phyloP scores from a whole-genome alignment of 1,140 invertebrate genomes.

The Cardiocondyla obscurior region DNA sequence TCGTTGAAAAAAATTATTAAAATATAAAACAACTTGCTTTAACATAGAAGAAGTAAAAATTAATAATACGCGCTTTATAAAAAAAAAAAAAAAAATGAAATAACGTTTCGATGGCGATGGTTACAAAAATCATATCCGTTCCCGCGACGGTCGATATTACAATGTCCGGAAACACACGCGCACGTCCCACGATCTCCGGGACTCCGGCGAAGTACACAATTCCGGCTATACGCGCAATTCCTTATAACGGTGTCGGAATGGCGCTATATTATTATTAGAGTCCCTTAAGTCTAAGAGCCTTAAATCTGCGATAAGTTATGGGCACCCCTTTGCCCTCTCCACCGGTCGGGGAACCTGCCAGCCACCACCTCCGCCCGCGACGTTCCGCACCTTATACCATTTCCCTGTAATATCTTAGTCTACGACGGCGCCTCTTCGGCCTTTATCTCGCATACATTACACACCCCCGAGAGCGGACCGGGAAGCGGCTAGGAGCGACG shows the following conservation, averaged over 20 bases:
- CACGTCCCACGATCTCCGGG: conserved; percentile 7
- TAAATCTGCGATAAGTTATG: conserved; percentile 85
- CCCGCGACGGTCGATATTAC: conserved; percentile 14
- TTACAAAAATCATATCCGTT: neutral
- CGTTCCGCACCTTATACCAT: conserved; percentile 81
- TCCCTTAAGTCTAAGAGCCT: conserved; percentile 85
- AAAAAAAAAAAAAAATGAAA: neutral
- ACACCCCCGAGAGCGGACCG: conserved; percentile 67
- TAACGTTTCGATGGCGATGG: neutral
- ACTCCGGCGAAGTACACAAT: conserved; percentile 57
- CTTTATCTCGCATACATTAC: conserved; percentile 84
- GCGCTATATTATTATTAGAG: conserved; percentile 85
- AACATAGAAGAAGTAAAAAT: too few relatives aligned
- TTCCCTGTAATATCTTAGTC: conserved; percentile 84
- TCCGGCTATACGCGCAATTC: conserved; percentile 71
- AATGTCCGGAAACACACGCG: neutral
- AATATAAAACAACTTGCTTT: too few relatives aligned
- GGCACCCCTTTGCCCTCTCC: conserved; percentile 77
- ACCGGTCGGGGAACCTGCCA: conserved; percentile 66
- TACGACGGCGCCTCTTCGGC: conserved; percentile 80
- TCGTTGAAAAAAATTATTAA: too few relatives aligned
- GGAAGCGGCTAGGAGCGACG: conserved; percentile 67
- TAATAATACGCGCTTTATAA: neutral
- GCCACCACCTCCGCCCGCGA: conserved; percentile 53
- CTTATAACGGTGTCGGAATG: conserved; percentile 79